These are phyloP conservation scores for Anticlea derivata DNA, from an alignment of 2,888 invertebrate species.

Conservation along the genomic window DNA sequence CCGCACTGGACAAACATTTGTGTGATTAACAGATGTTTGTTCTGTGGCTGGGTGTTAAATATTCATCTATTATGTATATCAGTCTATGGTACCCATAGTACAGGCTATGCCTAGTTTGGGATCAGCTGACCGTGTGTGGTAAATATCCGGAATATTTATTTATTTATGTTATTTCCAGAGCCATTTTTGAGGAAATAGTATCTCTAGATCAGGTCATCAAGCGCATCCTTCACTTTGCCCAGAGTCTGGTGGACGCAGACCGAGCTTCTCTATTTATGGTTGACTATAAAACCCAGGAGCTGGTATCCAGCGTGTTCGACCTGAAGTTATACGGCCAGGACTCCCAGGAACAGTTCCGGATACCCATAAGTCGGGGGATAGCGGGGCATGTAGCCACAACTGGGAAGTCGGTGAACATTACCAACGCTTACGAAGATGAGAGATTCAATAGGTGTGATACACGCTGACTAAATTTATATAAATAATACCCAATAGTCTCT, in stretches of 20 bases:
- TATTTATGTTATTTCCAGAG: conserved; percentile 86
- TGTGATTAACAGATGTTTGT: no score
- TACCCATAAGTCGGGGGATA: conserved; percentile 90
- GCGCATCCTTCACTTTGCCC: conserved; percentile 93
- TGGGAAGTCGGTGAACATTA: conserved; percentile 91
- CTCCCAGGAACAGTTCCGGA: conserved; percentile 83
- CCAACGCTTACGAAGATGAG: conserved; percentile 91
- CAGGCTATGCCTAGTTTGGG: no score
- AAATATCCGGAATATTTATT: no score
- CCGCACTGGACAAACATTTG: no score
- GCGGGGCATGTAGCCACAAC: conserved; percentile 92
- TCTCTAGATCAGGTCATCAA: conserved; percentile 92
- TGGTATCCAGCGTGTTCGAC: conserved; percentile 93
- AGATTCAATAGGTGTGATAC: conserved; percentile 88
- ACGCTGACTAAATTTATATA: no score
- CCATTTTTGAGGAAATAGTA: conserved; percentile 94
- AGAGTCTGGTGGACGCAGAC: conserved; percentile 91
- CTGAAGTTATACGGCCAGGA: conserved; percentile 65
- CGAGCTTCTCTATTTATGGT: conserved; percentile 92
- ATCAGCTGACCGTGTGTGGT: no score
- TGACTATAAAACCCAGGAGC: conserved; percentile 88
- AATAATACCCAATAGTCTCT: no score
- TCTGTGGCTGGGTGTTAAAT: no score
- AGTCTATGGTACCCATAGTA: no score
- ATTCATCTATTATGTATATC: no score